These are phyloP conservation scores for Rhizomys pruinosus DNA, from an alignment of 2,113 vertebrate species.

Conservation along the genomic window DNA sequence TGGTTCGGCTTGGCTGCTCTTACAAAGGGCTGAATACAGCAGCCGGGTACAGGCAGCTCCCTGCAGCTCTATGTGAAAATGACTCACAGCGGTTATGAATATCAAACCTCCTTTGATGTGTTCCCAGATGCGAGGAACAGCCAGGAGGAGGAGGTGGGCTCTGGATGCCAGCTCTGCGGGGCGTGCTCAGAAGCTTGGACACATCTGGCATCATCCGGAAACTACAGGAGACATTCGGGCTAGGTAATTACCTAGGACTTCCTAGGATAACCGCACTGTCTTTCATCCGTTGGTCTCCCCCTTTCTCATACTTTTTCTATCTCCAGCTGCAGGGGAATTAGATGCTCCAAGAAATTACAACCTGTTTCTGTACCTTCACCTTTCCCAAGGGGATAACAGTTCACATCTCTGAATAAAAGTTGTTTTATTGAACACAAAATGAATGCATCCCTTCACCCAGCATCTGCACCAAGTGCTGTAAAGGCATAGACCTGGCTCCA, in stretches of 20 bases:
- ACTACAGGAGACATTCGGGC: slow-evolving; percentile 61
- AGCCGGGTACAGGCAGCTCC: slow-evolving; percentile 42
- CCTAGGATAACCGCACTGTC: background rate
- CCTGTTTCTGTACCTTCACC: slow-evolving; percentile 68
- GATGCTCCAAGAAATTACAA: slow-evolving; percentile 73
- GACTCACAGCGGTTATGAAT: slow-evolving; percentile 76
- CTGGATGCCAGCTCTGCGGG: slow-evolving; percentile 45
- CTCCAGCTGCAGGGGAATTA: slow-evolving; percentile 57
- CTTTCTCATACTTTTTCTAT: background rate
- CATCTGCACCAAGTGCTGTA: slow-evolving; percentile 34
- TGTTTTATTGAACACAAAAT: slow-evolving; percentile 61
- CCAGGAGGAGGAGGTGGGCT: slow-evolving; percentile 37
- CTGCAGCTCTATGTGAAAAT: slow-evolving; percentile 67
- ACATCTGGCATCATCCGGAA: slow-evolving; percentile 56
- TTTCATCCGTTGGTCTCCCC: slow-evolving; percentile 20
- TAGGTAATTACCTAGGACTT: slow-evolving; percentile 58
- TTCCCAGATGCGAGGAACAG: slow-evolving; percentile 61
- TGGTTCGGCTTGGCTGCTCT: slow-evolving; percentile 71
- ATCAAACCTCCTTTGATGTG: slow-evolving; percentile 79
- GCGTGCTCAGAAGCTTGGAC: background rate
- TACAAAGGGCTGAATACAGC: slow-evolving; percentile 68
- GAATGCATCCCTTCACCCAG: slow-evolving; percentile 38
- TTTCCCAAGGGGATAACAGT: slow-evolving; percentile 59
- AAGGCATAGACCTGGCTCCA: slow-evolving; percentile 60
- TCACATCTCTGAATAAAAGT: slow-evolving; percentile 67